Evolutionary conservation across 1,140 invertebrate genomes (phyloP), one percentile per base, ranked within the genome.

Genomic region (Armadillidium nasatum): DNA sequence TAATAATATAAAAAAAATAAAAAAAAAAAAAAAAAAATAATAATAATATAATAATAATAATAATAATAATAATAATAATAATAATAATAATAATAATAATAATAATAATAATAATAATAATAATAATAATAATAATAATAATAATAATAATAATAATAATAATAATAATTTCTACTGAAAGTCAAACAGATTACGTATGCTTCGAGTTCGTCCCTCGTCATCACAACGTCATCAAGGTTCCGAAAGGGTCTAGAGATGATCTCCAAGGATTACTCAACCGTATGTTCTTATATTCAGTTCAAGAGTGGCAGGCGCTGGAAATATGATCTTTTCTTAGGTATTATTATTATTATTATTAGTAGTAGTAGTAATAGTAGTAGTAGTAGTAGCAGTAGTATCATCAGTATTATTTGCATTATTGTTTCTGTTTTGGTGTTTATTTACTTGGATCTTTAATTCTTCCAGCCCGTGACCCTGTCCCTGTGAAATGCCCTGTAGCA

Each of bases 181-280:
- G 95, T 86, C 96, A 98, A 87, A 96, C 97, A 83, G 96, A 98
- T 89, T 98, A 94, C 83, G 90, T 98, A 10, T 98, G 97, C 83
- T 97, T 97, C 83, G 95, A 98, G 84, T 97, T 99, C 84, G 90
- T 98, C 11, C 93, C 94, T 0, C 89, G 94, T 78, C 96, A 98
- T 88, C 95, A 98, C 82, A 98, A 97, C 84, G 89, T 99, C 79
- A 97, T 98, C 77, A 88, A 94, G 82, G 98, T 94, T 84, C 89
- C 96, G 80, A 93, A 92, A 85, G 50, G 94, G 96, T 76, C 84
- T 94, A 73, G 93, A 94, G 23, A 92, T 95, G 79, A 96, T 95
- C 71, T 92, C 90, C 83, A 92, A 94, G 80, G 89, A 95, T 83
- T 96, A 95, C 82, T 90, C 91, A 78, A 96, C 94, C 7, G 94